Base-by-base conservation (phyloP, 2,888 invertebrate species). In the Drosophila testacea region DNA sequence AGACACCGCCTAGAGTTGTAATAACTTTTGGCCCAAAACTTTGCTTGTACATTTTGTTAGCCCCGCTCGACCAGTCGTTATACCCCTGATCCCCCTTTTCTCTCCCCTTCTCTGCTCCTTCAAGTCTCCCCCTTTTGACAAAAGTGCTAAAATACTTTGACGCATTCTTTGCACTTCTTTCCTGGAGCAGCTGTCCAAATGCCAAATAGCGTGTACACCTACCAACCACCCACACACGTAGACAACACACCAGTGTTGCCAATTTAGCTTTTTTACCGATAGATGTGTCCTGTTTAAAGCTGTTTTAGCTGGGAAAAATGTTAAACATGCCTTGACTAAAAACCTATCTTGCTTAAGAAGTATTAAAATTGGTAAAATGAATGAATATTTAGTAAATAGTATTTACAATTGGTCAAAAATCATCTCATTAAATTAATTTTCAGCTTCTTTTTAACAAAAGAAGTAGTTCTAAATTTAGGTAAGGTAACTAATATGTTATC, bases 71-170 rank as follows among this genome's bases (percentile, higher is more conserved):
- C 51, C 51, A 48, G 44, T 42, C 41, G 34, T 30, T 44, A 28
- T 36, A 38, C 36, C 46, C 52, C 46, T 13, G 13, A 7, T 13
- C 13, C 41, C 48, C 44, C 30, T 13, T 34, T 54, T 47, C 11
- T n/a, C 9, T 34, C 41, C n/a, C 6, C 34, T 16, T 13, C 13
- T 6, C 6, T 13, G 2, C 32, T 32, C 16, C 5, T 11, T 13
- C 4, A 13, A 6, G 5, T 7, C 50, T 34, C 13, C 10, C 30
- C 4, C 60, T 38, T 36, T 13, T 22, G 56, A 7, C 13, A n/a
- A 79, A 81, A 81, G 82, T 84, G 85, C 86, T 83, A 85, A 83
- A 83, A 86, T 82, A 73, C 79, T 81, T 83, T 88, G 85, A 85
- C 85, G 86, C 85, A 81, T 88, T 86, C 83, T 69, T 84, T 78